Conservation (phyloP, 2,113 vertebrate species). For the Notechis scutatus region DNA sequence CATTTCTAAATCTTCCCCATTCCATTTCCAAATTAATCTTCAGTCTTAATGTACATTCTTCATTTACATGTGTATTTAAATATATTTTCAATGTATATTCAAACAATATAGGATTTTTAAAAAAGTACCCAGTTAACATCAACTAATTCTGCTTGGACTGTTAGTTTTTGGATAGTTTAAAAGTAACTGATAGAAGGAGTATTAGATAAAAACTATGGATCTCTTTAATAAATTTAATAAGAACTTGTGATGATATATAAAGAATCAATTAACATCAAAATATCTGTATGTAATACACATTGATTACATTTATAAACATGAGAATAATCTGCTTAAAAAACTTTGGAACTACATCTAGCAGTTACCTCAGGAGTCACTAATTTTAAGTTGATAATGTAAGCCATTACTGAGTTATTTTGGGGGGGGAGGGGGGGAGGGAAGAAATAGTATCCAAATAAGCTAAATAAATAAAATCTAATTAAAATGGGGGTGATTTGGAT, state of each 20-base stretch:
- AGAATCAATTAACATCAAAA: background rate
- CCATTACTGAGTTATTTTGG: background rate
- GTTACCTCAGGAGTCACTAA: background rate
- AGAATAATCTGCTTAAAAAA: background rate
- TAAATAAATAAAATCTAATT: background rate
- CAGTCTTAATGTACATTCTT: background rate
- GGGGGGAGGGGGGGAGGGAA: background rate
- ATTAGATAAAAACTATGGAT: background rate
- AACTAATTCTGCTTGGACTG: background rate
- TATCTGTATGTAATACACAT: background rate
- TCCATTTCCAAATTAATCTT: background rate
- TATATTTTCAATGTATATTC: background rate
- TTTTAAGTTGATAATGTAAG: background rate
- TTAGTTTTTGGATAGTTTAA: background rate
- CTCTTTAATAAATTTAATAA: background rate
- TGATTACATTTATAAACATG: background rate
- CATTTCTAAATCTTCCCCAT: background rate
- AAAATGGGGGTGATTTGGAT: background rate
- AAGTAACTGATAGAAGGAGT: background rate
- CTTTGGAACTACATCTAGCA: background rate
- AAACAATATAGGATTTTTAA: background rate
- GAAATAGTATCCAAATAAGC: background rate
- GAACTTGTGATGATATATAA: background rate
- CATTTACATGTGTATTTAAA: background rate
- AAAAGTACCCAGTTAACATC: background rate